These are phyloP conservation scores for Hedya salicella DNA, from an alignment of 2,888 invertebrate genomes.

Conservation along the genomic window DNA sequence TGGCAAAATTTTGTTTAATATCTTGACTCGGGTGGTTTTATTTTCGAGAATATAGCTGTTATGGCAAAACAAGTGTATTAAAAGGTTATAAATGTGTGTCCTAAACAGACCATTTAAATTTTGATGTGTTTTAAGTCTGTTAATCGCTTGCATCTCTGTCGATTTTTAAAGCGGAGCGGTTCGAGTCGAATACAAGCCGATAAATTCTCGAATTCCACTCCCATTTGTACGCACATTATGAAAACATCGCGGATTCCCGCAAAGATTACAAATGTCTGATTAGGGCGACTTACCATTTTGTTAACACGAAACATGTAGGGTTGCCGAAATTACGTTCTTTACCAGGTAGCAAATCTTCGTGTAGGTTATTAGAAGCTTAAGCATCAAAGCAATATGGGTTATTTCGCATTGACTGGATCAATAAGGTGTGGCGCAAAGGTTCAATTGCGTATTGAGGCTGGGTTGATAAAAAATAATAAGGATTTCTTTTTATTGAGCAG, in stretches of 20 bases:
- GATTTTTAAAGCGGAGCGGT: slow-evolving; percentile 24
- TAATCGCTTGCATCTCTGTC: background rate
- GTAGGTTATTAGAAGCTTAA: slow-evolving; percentile 14
- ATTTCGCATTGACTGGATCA: slow-evolving; percentile 3
- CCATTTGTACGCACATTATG: slow-evolving; percentile 38
- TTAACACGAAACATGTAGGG: slow-evolving; percentile 32
- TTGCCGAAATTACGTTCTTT: slow-evolving; percentile 34
- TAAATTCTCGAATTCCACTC: slow-evolving; percentile 25
- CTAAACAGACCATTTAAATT: too few species aligned
- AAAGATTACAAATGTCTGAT: slow-evolving; percentile 43
- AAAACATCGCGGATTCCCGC: slow-evolving; percentile 37
- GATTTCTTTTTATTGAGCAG: slow-evolving; percentile 16
- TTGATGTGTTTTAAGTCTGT: background rate
- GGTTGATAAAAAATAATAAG: slow-evolving; percentile 24
- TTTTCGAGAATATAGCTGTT: too few species aligned
- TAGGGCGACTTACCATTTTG: slow-evolving; percentile 34
- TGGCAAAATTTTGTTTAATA: too few species aligned
- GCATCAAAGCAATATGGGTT: slow-evolving; percentile 1
- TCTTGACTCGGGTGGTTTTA: too few species aligned
- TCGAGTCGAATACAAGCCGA: slow-evolving; percentile 8
- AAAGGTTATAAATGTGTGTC: background rate
- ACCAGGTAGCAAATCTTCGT: slow-evolving; percentile 28
- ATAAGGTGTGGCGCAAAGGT: slow-evolving; percentile 18
- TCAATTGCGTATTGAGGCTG: slow-evolving; percentile 30
- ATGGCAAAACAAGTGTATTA: background rate